Evolutionary conservation across 2,113 vertebrate genomes (phyloP).

Genomic region (Limanda limanda): DNA sequence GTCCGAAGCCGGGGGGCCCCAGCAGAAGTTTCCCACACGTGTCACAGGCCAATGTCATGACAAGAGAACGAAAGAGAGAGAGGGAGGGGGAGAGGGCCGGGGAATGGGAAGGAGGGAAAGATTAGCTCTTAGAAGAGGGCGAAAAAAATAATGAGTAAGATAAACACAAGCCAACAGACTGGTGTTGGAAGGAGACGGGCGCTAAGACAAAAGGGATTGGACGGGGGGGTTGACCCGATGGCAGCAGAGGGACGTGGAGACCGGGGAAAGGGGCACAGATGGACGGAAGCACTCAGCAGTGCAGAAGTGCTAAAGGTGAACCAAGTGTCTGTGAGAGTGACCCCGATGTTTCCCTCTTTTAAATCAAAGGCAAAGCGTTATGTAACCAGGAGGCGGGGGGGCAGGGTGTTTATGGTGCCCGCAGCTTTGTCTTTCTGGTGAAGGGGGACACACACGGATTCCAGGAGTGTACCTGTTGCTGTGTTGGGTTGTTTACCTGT

Average conservation of each 20-base stretch:
- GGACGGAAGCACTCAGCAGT: conserved; percentile 65
- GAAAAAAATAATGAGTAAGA: conserved; percentile 43
- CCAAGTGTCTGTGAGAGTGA: conserved; percentile 65
- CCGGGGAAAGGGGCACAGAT: conserved; percentile 73
- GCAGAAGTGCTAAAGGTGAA: conserved; percentile 65
- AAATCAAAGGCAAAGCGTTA: conserved; percentile 48
- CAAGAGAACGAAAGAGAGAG: conserved; percentile 40
- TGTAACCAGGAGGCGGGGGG: conserved; percentile 6
- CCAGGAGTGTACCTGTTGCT: conserved; percentile 34
- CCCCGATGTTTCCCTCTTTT: conserved; percentile 31
- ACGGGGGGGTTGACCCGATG: neutral
- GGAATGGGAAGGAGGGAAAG: conserved; percentile 39
- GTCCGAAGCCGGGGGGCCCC: conserved; percentile 66
- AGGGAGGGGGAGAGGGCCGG: conserved; percentile 25
- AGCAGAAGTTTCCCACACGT: conserved; percentile 76
- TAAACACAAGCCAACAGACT: conserved; percentile 24
- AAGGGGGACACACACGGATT: neutral
- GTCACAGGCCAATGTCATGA: conserved; percentile 75
- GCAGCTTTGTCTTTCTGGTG: conserved; percentile 34
- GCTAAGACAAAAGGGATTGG: conserved; percentile 28
- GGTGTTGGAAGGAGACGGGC: neutral
- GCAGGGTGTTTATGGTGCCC: conserved; percentile 10
- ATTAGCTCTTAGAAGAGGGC: conserved; percentile 47
- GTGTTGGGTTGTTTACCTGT: conserved; percentile 60
- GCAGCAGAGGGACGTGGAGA: conserved; percentile 24